Evolutionary conservation across 2,888 invertebrate genomes (phyloP).

Genomic region (Mesodorylaimus sp.): DNA sequence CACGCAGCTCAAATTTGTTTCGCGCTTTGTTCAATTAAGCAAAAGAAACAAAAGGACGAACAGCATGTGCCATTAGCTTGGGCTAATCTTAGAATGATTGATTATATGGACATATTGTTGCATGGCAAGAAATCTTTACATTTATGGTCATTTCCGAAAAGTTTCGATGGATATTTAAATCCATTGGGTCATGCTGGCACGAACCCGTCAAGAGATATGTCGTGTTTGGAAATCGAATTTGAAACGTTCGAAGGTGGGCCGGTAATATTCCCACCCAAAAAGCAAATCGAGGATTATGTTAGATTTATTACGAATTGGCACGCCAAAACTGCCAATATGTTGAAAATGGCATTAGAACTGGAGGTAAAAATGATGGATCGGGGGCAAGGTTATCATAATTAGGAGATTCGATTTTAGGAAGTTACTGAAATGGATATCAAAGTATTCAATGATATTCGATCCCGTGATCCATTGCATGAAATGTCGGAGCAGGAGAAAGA

Average conservation of each 20-base stretch:
- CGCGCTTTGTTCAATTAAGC: conserved; percentile 38
- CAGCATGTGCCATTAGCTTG: conserved; percentile 39
- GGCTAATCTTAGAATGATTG: conserved; percentile 42
- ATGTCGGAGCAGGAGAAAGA: conserved; percentile 40
- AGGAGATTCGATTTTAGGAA: conserved; percentile 3
- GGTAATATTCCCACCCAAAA: conserved; percentile 34
- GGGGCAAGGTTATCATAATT: not conserved
- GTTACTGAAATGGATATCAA: conserved; percentile 17
- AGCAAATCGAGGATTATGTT: conserved; percentile 33
- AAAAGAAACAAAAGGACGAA: conserved; percentile 34
- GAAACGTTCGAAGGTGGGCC: conserved; percentile 31
- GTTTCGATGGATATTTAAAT: conserved; percentile 22
- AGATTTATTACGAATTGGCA: conserved; percentile 13
- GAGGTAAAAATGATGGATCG: not conserved
- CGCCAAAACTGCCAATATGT: not conserved
- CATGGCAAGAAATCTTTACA: conserved; percentile 36
- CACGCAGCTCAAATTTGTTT: conserved; percentile 40
- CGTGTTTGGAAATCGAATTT: conserved; percentile 38
- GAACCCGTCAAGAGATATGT: conserved; percentile 35
- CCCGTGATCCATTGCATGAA: conserved; percentile 37
- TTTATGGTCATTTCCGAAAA: conserved; percentile 37
- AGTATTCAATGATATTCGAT: conserved; percentile 30
- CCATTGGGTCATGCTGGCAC: conserved; percentile 29
- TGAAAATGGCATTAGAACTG: not conserved
- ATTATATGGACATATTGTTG: conserved; percentile 38